Evolutionary conservation across 2,113 vertebrate genomes (phyloP), one percentile per base, ranked within the genome.

Genomic region (Xyrauchen texanus): DNA sequence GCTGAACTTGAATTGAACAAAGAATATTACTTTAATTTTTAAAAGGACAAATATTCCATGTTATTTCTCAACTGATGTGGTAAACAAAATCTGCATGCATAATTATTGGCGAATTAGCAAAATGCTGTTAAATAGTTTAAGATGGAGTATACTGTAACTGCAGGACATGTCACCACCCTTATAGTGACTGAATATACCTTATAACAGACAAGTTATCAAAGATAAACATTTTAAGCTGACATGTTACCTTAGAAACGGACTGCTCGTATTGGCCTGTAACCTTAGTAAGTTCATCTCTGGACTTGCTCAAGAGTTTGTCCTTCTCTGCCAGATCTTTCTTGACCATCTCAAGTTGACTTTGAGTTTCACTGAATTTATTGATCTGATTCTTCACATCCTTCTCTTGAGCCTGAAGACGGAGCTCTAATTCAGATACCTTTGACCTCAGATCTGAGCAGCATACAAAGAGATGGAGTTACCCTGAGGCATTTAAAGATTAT

Each of bases 301-400:
- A 91, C 89, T 94, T 96, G 68, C 84, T 86, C 85, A 95, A 80
- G 85, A 86, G 83, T 91, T 92, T 92, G 81, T 96, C 95, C 70
- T 93, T 95, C 45, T 97, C 94, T 0, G 21, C 81, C 78, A 97
- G 91, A 66, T 96, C 94, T 77, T 85, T 76, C 79, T 90, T 94
- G 13, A 91, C 72, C 85, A 92, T 94, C 60, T 93, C 94, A 80
- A 96, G 80, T 4, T 95, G 93, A 8, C 88, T 89, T 77, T 95
- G 94, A 0, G 89, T 80, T 49, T 98, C 96, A 77, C 94, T 94
- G 49, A 92, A 81, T 78, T 93, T 95, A 78, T 84, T 91, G 13
- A 89, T 65, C 45, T 94, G 89, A 63, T 55, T 87, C 81, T 90
- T 93, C 53, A 91, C 87, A 52, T 96, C 90, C 83, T 94, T 96